phyloP scores from a whole-genome alignment of 2,797 vertebrate species.

The Catharus ustulatus region DNA sequence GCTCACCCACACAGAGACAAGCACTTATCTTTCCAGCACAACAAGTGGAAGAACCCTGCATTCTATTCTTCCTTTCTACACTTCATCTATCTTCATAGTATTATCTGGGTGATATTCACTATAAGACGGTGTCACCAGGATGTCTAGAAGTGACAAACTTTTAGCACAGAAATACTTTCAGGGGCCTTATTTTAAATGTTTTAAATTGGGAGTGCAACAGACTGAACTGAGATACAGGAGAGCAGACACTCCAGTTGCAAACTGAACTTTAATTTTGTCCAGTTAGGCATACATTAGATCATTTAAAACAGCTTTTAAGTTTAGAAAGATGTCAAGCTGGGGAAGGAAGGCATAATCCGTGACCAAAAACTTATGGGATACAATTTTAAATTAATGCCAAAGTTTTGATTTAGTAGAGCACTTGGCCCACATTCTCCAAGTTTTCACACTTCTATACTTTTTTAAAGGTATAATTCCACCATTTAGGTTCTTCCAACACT shows the following conservation, averaged over 20 bases:
- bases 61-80: neutral
- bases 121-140: neutral
- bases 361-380: neutral
- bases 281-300: neutral
- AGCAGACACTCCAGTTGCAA: neutral
- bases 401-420: neutral
- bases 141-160: neutral
- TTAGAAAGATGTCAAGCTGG: neutral
- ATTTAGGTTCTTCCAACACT: neutral
- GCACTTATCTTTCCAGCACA: neutral
- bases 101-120: neutral
- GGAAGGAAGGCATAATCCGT: neutral
- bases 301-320: neutral
- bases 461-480: neutral
- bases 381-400: neutral
- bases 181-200: neutral
- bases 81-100: neutral
- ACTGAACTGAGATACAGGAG: neutral
- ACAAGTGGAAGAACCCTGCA: neutral
- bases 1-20: neutral
- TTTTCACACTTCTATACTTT: neutral
- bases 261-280: neutral
- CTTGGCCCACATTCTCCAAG: neutral
- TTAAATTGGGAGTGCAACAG: neutral
- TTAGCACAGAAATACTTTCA: neutral